Conservation (phyloP, 2,888 invertebrate species). For the Cordilura impudica region DNA sequence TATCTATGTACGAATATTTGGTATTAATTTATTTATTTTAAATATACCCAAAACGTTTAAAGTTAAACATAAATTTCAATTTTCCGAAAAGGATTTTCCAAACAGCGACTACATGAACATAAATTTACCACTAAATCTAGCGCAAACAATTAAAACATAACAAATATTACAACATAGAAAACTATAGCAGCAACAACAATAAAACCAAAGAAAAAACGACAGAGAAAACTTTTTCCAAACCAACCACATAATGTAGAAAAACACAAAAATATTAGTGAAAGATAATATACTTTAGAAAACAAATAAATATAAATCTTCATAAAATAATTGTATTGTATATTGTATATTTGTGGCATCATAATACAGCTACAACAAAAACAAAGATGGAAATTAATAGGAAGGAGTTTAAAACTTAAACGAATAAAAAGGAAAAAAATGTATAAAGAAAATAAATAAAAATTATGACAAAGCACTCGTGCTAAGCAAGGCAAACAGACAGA, state of each 20-base stretch:
- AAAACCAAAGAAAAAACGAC: constrained; percentile 19
- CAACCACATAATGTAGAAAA: constrained; percentile 25
- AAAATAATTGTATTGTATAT: constrained; percentile 43
- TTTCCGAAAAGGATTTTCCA: background rate
- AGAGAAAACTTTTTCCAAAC: background rate
- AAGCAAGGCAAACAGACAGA: constrained; percentile 47
- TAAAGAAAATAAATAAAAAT: constrained; percentile 58
- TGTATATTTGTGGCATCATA: too few relatives aligned
- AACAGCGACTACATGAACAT: constrained; percentile 17
- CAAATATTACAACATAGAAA: constrained; percentile 7
- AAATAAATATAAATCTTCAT: constrained; percentile 59
- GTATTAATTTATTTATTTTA: background rate
- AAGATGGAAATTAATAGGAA: background rate
- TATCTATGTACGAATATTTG: too few relatives aligned
- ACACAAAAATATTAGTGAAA: constrained; percentile 27
- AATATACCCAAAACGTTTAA: background rate
- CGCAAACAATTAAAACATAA: constrained; percentile 55
- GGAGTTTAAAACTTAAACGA: constrained; percentile 12
- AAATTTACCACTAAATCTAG: constrained; percentile 55
- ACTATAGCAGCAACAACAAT: background rate
- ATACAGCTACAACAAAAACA: background rate
- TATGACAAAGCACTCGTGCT: constrained; percentile 62
- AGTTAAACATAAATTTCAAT: background rate
- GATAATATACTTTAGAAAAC: constrained; percentile 35
- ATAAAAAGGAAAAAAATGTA: constrained; percentile 15